A percentile compares a stretch with the other conserved stretches of the same genome.
Evolutionary conservation across 2,113 vertebrate genomes (phyloP).

Genomic region (Agelaius tricolor): DNA sequence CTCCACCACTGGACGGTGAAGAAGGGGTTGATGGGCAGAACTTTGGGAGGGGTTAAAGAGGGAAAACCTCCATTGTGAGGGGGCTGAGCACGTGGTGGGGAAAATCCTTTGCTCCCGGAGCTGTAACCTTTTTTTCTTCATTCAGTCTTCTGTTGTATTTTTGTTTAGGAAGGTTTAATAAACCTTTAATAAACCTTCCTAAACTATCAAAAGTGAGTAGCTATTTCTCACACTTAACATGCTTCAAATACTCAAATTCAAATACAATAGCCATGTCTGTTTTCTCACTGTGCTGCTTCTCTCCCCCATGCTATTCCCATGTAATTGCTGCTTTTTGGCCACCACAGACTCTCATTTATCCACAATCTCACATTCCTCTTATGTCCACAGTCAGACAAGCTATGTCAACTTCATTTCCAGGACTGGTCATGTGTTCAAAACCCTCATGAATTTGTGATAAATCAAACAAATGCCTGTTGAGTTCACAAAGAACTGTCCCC

Average conservation of each 20-base stretch:
- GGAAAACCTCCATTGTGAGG: too few species aligned
- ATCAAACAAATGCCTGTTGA: not conserved
- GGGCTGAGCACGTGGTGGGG: too few species aligned
- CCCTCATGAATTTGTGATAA: not conserved
- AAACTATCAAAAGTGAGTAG: too few species aligned
- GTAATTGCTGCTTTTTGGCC: not conserved
- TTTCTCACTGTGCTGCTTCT: not conserved
- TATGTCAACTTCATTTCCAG: not conserved
- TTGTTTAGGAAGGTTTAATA: too few species aligned
- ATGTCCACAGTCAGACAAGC: not conserved
- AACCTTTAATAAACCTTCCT: too few species aligned
- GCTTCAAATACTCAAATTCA: not conserved
- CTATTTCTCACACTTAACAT: not conserved
- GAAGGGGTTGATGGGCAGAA: too few species aligned
- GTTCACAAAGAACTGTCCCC: not conserved
- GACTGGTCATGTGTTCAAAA: not conserved
- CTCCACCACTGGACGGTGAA: too few species aligned
- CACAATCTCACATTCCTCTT: not conserved
- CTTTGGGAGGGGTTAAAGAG: too few species aligned
- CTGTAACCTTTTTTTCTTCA: too few species aligned
- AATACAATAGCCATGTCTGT: not conserved
- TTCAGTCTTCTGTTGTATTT: too few species aligned
- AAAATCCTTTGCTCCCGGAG: too few species aligned
- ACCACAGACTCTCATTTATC: not conserved
- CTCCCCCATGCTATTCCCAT: not conserved